Evolutionary conservation across 2,888 invertebrate species (phyloP), one percentile per base, ranked within the genome.

Genomic region (Epinotia brunnichana): DNA sequence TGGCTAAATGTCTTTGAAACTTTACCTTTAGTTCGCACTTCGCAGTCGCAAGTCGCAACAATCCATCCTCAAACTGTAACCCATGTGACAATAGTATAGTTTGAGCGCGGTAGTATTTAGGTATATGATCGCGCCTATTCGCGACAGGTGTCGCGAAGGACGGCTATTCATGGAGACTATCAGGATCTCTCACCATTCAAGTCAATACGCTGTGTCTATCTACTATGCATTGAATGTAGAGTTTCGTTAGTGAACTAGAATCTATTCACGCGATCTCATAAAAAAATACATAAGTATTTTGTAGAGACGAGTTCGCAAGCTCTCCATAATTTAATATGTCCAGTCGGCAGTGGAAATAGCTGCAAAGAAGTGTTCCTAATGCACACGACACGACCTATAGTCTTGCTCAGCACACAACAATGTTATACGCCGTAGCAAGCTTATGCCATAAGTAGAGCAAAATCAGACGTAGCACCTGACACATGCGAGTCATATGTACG

Each of bases 171-270:
- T 53, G 51, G 56, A 15, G 68, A 44, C 51, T 44, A 62, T 68
- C 61, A 73, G 73, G 73, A 73, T 69, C 61, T 48, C 56, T 39
- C 68, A 17, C 62, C 69, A 73, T 73, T 73, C 68, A 69, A 19
- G 62, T 57, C 69, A 63, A 73, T 57, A 63, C 54, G 41, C 11
- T 39, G n/a, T n/a, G 44, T 44, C 48, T 71, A 41, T 53, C 41
- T 24, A 11, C 41, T n/a, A 24, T n/a, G 29, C 17, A 13, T 60
- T 41, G 66, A 39, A 35, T 24, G 17, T 66, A 66, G 24, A 66
- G 59, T 60, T 60, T 51, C 54, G 39, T 63, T 51, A 70, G 35
- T 35, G 44, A 60, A 53, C 44, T 66, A 59, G 59, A 70, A 59
- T 53, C 13, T 53, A 54, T 24, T 56, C 29, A 13, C 24, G 15